Evolutionary conservation across 2,888 invertebrate genomes (phyloP).

Genomic region (Andrena hattorfiana): DNA sequence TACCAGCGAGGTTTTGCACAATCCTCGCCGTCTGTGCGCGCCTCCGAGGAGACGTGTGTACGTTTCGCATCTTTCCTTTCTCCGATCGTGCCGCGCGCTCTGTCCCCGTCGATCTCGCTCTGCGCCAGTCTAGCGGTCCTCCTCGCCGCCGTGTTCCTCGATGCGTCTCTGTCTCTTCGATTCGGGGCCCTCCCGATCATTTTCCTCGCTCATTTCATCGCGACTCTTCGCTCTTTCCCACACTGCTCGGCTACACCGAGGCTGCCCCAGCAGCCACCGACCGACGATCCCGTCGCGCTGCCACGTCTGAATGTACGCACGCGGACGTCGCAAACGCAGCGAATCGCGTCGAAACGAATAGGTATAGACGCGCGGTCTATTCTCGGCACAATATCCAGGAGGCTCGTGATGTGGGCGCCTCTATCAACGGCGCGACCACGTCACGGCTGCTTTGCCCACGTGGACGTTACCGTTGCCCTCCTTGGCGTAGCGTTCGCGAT

Average conservation of each 20-base stretch:
- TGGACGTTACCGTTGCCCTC: slow-evolving; percentile 54
- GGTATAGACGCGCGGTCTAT: slow-evolving; percentile 37
- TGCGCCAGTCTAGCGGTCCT: background rate
- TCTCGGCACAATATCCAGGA: slow-evolving; percentile 61
- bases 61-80: slow-evolving; percentile 63
- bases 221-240: slow-evolving; percentile 41
- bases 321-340: slow-evolving; percentile 35
- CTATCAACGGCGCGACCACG: slow-evolving; percentile 77
- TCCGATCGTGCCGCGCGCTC: slow-evolving; percentile 42
- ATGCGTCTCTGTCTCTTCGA: slow-evolving; percentile 56
- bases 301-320: slow-evolving; percentile 1
- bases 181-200: slow-evolving; percentile 25
- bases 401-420: slow-evolving; percentile 77
- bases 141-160: slow-evolving; percentile 27
- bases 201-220: slow-evolving; percentile 45
- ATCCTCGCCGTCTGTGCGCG: slow-evolving; percentile 59
- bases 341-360: slow-evolving; percentile 43
- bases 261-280: background rate
- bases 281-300: background rate
- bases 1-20: slow-evolving; percentile 67
- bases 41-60: slow-evolving; percentile 33
- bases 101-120: slow-evolving; percentile 20
- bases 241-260: slow-evolving; percentile 23
- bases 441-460: slow-evolving; percentile 67
- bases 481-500: slow-evolving; percentile 20